These are phyloP conservation scores for Nycticorax nycticorax DNA, from an alignment of 2,113 vertebrate species.

Conservation along the genomic window DNA sequence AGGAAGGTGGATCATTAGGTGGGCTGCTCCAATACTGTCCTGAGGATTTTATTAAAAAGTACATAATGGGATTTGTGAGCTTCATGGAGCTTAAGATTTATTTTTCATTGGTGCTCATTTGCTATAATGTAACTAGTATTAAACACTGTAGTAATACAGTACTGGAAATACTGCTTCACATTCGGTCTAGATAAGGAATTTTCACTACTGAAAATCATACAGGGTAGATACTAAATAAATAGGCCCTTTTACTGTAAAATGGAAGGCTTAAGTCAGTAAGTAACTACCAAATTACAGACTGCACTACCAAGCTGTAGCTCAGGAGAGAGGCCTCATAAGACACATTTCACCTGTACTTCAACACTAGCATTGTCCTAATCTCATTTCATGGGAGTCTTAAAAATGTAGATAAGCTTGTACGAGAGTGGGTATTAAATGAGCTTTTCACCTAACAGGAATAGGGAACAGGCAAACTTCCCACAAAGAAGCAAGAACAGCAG, in stretches of 20 bases:
- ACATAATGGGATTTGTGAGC: constrained; percentile 61
- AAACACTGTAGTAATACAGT: background rate
- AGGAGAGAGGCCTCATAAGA: background rate
- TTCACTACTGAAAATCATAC: background rate
- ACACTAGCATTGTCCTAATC: background rate
- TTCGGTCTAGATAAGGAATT: background rate
- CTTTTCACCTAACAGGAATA: background rate
- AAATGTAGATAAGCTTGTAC: background rate
- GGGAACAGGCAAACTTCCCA: background rate
- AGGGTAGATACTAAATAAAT: background rate
- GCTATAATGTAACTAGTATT: background rate
- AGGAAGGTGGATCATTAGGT: constrained; percentile 62
- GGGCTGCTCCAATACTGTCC: constrained; percentile 61
- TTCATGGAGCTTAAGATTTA: constrained; percentile 8
- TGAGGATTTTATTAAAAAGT: constrained; percentile 71
- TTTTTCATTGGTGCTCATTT: constrained; percentile 22
- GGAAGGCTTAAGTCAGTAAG: background rate
- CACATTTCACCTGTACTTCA: background rate
- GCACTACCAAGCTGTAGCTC: background rate
- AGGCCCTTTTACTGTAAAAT: background rate
- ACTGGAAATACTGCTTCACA: background rate
- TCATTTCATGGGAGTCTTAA: background rate
- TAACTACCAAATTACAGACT: background rate
- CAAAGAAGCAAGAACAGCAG: background rate
- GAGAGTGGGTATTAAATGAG: background rate